A percentile compares a stretch with the other conserved stretches of the same genome.
Conservation (phyloP, 2,888 invertebrate genomes). For the Ligdia adustata region DNA sequence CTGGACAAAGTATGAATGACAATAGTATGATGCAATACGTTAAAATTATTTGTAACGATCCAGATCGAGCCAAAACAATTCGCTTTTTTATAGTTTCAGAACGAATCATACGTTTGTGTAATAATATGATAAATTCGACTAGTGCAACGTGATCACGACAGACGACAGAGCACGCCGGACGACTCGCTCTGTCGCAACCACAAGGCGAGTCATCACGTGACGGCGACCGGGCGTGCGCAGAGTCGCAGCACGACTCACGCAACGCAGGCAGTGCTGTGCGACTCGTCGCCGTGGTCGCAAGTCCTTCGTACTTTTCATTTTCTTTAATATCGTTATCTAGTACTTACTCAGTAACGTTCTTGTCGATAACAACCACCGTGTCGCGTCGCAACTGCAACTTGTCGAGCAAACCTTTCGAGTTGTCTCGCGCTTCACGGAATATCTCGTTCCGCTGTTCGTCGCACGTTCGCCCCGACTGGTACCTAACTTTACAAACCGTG, state of each 20-base stretch:
- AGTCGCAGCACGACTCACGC: constrained; percentile 13
- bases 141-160: background rate
- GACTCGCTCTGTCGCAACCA: constrained; percentile 8
- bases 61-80: too few relatives aligned
- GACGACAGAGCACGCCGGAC: background rate
- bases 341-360: too few relatives aligned
- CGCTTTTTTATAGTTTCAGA: too few relatives aligned
- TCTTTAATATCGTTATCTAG: too few relatives aligned
- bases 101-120: too few relatives aligned
- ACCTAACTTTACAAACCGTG: too few relatives aligned
- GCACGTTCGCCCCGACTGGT: background rate
- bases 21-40: too few relatives aligned
- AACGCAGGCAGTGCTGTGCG: constrained; percentile 20
- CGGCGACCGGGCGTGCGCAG: constrained; percentile 20
- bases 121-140: background rate
- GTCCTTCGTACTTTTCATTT: background rate
- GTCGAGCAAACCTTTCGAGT: too few relatives aligned
- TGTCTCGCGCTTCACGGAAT: background rate
- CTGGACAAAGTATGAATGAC: too few relatives aligned
- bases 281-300: constrained; percentile 34
- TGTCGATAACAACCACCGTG: background rate
- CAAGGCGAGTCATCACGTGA: constrained; percentile 4
- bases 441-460: background rate
- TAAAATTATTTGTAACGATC: too few relatives aligned
- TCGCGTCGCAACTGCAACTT: background rate